These are phyloP conservation scores for Cryptophagus acutangulus DNA, from an alignment of 2,888 invertebrate genomes.

Conservation along the genomic window DNA sequence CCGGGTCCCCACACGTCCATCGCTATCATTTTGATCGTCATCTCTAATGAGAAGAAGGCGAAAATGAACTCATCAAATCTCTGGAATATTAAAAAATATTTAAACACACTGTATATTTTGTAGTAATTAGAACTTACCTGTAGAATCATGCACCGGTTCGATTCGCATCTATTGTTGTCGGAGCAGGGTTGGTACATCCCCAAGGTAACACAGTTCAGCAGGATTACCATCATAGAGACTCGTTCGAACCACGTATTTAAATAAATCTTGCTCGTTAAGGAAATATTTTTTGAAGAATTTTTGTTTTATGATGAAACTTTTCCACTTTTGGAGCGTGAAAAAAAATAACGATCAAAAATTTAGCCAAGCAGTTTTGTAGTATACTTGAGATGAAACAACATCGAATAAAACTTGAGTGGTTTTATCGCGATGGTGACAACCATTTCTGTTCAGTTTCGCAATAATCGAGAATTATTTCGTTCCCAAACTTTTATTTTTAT, in stretches of 20 bases:
- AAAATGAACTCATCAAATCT: slow-evolving; percentile 98
- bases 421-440: too few species aligned
- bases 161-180: slow-evolving; percentile 78
- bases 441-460: too few species aligned
- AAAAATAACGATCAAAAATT: too few species aligned
- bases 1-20: slow-evolving; percentile 94
- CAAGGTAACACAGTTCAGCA: slow-evolving; percentile 96
- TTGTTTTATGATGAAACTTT: too few species aligned
- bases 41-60: slow-evolving; percentile 95
- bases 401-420: too few species aligned
- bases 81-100: slow-evolving; percentile 49
- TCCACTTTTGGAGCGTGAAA: too few species aligned
- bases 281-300: too few species aligned
- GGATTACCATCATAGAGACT: slow-evolving; percentile 95
- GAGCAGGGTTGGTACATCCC: slow-evolving; percentile 99
- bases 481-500: too few species aligned
- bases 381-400: too few species aligned
- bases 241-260: slow-evolving; percentile 99
- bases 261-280: slow-evolving; percentile 58
- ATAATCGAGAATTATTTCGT: too few species aligned
- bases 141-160: slow-evolving; percentile 84
- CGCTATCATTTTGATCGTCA: slow-evolving; percentile 97
- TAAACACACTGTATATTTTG: neutral
- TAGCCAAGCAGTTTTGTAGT: too few species aligned
- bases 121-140: slow-evolving; percentile 60